phyloP scores from a whole-genome alignment of 2,797 vertebrate genomes.

The Paratrypauchen microcephalus region DNA sequence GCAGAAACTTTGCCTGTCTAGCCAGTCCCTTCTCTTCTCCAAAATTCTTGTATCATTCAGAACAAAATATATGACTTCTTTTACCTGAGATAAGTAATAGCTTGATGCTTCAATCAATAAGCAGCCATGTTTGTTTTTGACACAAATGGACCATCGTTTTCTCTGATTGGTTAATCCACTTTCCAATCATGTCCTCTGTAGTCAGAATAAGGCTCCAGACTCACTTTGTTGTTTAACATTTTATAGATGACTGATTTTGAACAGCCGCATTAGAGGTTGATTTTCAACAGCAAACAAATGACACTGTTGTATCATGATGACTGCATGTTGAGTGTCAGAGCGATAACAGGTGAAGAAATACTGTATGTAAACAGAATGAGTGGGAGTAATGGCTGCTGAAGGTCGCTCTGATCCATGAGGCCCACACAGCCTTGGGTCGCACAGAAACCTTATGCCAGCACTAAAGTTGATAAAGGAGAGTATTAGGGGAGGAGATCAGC shows the following conservation, averaged over 20 bases:
- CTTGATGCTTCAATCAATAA: too few relatives aligned
- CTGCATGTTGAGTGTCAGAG: neutral
- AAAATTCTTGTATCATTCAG: too few relatives aligned
- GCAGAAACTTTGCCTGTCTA: neutral
- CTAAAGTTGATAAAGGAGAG: neutral
- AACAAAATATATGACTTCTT: too few relatives aligned
- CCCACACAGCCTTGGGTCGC: slow-evolving; percentile 2
- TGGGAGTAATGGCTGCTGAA: slow-evolving; percentile 10
- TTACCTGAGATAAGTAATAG: too few relatives aligned
- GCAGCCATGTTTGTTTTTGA: too few relatives aligned
- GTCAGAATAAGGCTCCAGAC: too few relatives aligned
- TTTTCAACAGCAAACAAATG: neutral
- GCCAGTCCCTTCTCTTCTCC: too few relatives aligned
- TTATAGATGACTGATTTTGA: neutral
- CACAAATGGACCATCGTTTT: too few relatives aligned
- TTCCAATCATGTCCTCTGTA: too few relatives aligned
- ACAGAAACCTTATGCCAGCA: slow-evolving; percentile 8
- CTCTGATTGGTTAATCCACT: too few relatives aligned
- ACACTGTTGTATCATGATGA: neutral
- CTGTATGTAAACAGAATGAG: neutral
- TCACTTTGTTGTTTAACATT: neutral
- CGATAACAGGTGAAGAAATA: slow-evolving; percentile 12
- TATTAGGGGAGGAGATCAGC: slow-evolving; percentile 8
- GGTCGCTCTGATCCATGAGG: slow-evolving; percentile 12
- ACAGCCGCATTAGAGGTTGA: neutral